Evolutionary conservation across 2,113 vertebrate species (phyloP).

Genomic region (Scomber scombrus): DNA sequence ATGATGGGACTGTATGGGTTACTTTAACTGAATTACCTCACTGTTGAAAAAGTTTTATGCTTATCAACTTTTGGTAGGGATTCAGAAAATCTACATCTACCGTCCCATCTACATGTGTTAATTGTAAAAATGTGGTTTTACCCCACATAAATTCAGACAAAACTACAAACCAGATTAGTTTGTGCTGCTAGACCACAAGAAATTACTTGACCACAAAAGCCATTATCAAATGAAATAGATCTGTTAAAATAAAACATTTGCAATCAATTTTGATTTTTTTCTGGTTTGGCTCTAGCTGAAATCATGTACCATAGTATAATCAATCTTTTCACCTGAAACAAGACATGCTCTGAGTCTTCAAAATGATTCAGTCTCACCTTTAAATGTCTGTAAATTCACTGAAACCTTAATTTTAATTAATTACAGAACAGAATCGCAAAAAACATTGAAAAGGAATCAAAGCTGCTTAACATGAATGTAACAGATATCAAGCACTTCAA

Average conservation of each 20-base stretch:
- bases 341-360: neutral
- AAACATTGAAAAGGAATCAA: neutral
- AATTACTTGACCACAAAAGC: too few species aligned
- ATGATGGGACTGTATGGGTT: neutral
- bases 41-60: too few species aligned
- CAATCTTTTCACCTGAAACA: neutral
- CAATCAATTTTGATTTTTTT: too few species aligned
- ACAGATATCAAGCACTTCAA: constrained; percentile 57
- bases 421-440: neutral
- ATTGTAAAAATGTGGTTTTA: neutral
- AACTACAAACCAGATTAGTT: neutral
- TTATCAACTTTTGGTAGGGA: too few species aligned
- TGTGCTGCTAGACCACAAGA: neutral
- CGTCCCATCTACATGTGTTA: neutral
- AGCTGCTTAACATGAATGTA: constrained; percentile 49
- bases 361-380: neutral
- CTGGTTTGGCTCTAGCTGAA: neutral
- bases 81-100: too few species aligned
- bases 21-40: too few species aligned
- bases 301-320: neutral
- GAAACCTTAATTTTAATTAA: constrained; percentile 11
- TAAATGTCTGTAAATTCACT: neutral
- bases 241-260: too few species aligned
- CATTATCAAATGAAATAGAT: neutral
- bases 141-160: neutral